Evolutionary conservation across 1,140 invertebrate genomes (phyloP).

Genomic region (Zophobas atratus): DNA sequence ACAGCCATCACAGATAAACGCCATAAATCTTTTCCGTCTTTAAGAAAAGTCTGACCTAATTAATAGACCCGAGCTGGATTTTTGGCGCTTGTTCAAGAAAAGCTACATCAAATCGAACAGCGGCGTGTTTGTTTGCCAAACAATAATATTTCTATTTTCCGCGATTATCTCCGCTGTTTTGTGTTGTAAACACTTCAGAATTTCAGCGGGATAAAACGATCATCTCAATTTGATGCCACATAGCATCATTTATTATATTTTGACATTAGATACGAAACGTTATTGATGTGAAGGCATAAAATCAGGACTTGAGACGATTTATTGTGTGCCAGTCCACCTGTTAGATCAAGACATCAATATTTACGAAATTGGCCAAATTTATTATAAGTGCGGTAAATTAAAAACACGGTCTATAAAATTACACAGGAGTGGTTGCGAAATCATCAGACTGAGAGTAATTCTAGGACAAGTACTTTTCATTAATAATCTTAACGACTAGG

Average conservation of each 20-base stretch:
- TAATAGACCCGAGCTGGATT: not conserved
- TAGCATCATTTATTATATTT: constrained; percentile 19
- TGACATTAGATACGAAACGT: constrained; percentile 27
- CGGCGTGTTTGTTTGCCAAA: not conserved
- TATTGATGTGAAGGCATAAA: constrained; percentile 21
- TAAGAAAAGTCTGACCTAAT: constrained; percentile 4
- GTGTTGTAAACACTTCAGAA: constrained; percentile 1
- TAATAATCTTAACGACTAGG: too few species aligned
- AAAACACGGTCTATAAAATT: too few species aligned
- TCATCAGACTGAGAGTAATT: too few species aligned
- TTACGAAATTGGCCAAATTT: constrained; percentile 1
- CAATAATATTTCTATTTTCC: constrained; percentile 21
- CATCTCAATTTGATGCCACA: constrained; percentile 17
- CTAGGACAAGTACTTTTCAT: too few species aligned
- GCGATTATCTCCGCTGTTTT: not conserved
- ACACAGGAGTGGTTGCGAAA: too few species aligned
- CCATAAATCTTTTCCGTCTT: constrained; percentile 7
- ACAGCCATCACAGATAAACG: constrained; percentile 18
- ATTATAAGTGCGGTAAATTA: not conserved
- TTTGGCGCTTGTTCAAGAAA: constrained; percentile 3
- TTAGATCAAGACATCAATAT: not conserved
- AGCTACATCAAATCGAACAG: not conserved
- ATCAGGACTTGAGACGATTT: constrained; percentile 13
- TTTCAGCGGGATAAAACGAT: not conserved
- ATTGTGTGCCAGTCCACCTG: constrained; percentile 14